phyloP scores from a whole-genome alignment of 1,140 invertebrate species.

The Triops longicaudatus region DNA sequence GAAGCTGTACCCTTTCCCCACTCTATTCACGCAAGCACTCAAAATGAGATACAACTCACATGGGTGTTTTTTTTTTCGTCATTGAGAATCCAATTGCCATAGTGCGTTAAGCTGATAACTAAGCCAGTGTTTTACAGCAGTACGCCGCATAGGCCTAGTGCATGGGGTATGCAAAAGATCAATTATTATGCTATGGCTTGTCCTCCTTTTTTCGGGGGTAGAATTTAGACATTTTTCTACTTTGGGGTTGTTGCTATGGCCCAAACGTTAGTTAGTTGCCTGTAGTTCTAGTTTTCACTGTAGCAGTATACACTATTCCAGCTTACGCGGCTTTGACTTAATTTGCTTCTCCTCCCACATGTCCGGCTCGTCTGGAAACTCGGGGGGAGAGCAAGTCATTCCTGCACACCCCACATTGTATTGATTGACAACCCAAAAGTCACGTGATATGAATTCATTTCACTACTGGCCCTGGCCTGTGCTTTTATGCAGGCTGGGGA shows the following conservation, averaged over 20 bases:
- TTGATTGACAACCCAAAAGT: constrained; percentile 7
- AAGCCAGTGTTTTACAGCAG: background rate
- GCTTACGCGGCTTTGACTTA: background rate
- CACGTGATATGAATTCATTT: background rate
- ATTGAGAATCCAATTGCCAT: background rate
- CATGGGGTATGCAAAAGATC: background rate
- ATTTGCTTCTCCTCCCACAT: background rate
- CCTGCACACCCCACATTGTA: background rate
- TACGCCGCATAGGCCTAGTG: background rate
- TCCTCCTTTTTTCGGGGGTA: background rate
- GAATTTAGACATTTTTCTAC: too few relatives aligned
- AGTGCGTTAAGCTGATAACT: background rate
- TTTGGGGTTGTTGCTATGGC: too few relatives aligned
- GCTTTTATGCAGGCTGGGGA: background rate
- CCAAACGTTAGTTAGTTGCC: too few relatives aligned
- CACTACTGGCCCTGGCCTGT: background rate
- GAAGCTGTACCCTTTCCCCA: background rate
- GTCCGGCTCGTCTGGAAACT: background rate
- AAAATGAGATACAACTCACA: constrained; percentile 8
- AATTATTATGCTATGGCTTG: background rate
- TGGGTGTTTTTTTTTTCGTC: background rate
- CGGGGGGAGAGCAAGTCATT: background rate
- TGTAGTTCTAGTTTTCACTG: too few relatives aligned
- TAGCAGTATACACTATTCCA: too few relatives aligned
- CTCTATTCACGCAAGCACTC: background rate